Conservation (phyloP, 1,140 invertebrate genomes). For the Sitophilus oryzae region DNA sequence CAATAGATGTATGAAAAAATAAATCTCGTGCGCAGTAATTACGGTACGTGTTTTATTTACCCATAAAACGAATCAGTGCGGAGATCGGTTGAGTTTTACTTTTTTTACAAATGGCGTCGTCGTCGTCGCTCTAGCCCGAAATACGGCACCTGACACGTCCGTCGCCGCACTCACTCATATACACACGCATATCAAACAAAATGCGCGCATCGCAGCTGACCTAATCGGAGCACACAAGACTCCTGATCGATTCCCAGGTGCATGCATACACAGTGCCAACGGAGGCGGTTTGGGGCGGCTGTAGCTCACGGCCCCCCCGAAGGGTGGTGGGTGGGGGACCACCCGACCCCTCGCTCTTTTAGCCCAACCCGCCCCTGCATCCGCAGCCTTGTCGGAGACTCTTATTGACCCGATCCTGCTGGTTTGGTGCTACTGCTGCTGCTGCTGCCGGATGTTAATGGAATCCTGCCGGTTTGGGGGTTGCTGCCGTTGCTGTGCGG, state of each 20-base stretch:
- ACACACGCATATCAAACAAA: slow-evolving; percentile 29
- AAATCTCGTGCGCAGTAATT: no score
- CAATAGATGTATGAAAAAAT: no score
- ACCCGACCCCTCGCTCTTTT: slow-evolving; percentile 14
- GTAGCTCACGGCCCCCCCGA: slow-evolving; percentile 1
- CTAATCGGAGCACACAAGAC: slow-evolving; percentile 31
- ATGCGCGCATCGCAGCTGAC: slow-evolving; percentile 25
- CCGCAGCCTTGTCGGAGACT: slow-evolving; percentile 30
- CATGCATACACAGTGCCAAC: slow-evolving; percentile 29
- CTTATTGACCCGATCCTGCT: slow-evolving; percentile 32
- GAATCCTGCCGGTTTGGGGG: slow-evolving; percentile 25
- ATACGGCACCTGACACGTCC: neutral
- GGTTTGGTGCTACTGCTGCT: no score
- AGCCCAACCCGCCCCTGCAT: slow-evolving; percentile 15
- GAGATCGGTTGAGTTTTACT: no score
- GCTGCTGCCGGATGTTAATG: slow-evolving; percentile 28
- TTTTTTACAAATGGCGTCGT: no score
- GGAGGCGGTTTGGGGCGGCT: slow-evolving; percentile 8
- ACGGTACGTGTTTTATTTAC: no score
- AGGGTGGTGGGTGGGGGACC: slow-evolving; percentile 16
- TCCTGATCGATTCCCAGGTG: slow-evolving; percentile 33
- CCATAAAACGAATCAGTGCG: no score
- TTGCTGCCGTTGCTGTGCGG: slow-evolving; percentile 12
- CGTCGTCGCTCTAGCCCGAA: no score
- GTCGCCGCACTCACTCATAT: neutral